Evolutionary conservation across 2,888 invertebrate species (phyloP), one percentile per base, ranked within the genome.

Genomic region (Xestia sexstrigata): DNA sequence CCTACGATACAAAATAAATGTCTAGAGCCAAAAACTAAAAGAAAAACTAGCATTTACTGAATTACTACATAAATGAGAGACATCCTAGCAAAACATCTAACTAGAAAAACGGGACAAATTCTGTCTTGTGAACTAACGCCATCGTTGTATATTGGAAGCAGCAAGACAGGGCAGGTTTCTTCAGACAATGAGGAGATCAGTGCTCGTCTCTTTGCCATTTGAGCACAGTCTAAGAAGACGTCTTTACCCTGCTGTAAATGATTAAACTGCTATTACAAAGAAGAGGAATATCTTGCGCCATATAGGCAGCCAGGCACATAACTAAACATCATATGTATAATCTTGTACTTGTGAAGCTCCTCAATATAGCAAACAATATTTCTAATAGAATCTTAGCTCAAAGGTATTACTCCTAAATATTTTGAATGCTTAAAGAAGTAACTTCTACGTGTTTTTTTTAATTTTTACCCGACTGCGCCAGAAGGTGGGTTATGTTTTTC

Each of bases 101-200:
- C 30, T 80, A 49, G 9, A 13, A 73, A 65, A 74, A 47, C 23
- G 55, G n/a, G 55, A 0, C 5, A 58, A 17, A 60, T 3, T 60
- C 60, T 39, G 15, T 75, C 26, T 67, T 1, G 45, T 52, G n/a
- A 45, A 75, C 82, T 66, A 75, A 79, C 78, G 3, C 82, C 52
- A 35, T 79, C 76, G 65, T 81, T 66, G 78, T n/a, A 66, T 4
- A 35, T n/a, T 35, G 78, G 78, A 6, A 67, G 52, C 82, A 79
- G 76, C 52, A 82, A 20, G 8, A 79, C 78, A 26, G 78, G 66
- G 7, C 82, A 82, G 35, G 58, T 30, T 52, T 67, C 78, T 75
- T 82, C 78, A 26, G 78, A 82, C 3, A 77, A 30, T 0, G 68
- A 69, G 11, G 79, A 63, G 26, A 79, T 49, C 55, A 79, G 68